Evolutionary conservation across 2,888 invertebrate species (phyloP).

Genomic region (Rotaria socialis): DNA sequence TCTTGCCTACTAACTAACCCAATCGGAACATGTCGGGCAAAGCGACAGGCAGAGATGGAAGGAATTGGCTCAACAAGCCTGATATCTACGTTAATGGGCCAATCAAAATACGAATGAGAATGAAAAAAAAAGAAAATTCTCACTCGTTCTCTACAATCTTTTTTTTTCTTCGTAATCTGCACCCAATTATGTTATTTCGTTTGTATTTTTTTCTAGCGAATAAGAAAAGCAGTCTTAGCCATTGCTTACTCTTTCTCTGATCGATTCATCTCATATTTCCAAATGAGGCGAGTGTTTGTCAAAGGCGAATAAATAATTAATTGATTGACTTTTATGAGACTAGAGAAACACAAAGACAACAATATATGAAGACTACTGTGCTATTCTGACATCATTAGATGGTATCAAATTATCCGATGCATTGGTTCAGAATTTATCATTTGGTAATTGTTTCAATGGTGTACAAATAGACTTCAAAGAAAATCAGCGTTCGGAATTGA

Average conservation of each 20-base stretch:
- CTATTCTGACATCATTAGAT: background rate
- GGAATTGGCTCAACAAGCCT: slow-evolving; percentile 37
- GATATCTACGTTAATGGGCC: slow-evolving; percentile 26
- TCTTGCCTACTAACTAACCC: slow-evolving; percentile 7
- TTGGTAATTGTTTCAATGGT: background rate
- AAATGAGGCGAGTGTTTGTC: background rate
- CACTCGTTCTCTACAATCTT: background rate
- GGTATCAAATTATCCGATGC: background rate
- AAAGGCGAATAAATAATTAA: background rate
- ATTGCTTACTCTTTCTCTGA: background rate
- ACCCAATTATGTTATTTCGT: background rate
- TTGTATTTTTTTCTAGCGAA: background rate
- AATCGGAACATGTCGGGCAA: background rate
- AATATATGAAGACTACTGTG: background rate
- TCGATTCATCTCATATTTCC: background rate
- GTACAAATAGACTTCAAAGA: too few relatives aligned
- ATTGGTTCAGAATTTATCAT: background rate
- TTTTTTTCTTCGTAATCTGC: background rate
- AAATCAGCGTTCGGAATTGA: too few relatives aligned
- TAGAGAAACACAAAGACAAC: background rate
- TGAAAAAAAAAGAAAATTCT: background rate
- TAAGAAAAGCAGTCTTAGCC: background rate
- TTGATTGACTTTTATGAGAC: background rate
- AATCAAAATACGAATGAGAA: slow-evolving; percentile 12
- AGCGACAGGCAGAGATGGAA: background rate